Evolutionary conservation across 2,888 invertebrate species (phyloP).

Genomic region (Morpho helenor): DNA sequence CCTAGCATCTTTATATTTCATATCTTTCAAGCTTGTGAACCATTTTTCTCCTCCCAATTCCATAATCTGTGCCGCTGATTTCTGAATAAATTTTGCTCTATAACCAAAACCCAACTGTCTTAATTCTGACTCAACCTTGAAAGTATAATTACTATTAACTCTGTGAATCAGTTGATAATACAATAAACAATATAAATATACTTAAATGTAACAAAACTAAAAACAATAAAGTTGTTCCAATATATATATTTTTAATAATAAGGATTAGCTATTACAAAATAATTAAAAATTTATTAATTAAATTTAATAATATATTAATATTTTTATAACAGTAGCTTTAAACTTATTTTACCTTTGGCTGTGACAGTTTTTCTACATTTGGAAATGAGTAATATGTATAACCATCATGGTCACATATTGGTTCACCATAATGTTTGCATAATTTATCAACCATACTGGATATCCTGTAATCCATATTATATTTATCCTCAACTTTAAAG

Average conservation of each 20-base stretch:
- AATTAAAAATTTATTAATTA: too few relatives aligned
- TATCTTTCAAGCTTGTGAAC: constrained; percentile 83
- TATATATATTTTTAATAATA: too few relatives aligned
- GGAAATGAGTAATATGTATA: constrained; percentile 89
- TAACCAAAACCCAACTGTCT: constrained; percentile 90
- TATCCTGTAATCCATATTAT: constrained; percentile 80
- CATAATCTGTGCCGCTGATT: constrained; percentile 84
- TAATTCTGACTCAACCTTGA: constrained; percentile 84
- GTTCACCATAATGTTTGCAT: constrained; percentile 88
- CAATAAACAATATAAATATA: too few relatives aligned
- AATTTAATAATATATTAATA: too few relatives aligned
- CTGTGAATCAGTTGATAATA: too few relatives aligned
- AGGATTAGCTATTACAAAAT: too few relatives aligned
- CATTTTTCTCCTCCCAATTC: constrained; percentile 85
- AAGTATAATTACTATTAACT: constrained; percentile 6
- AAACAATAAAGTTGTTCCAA: too few relatives aligned
- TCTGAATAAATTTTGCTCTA: constrained; percentile 91
- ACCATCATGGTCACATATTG: constrained; percentile 84
- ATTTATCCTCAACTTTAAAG: too few relatives aligned
- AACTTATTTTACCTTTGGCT: constrained; percentile 47
- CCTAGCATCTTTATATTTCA: constrained; percentile 87
- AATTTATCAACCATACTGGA: constrained; percentile 94
- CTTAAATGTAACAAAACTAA: too few relatives aligned
- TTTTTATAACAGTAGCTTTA: not conserved
- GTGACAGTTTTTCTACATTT: constrained; percentile 80